Base-by-base conservation (phyloP, 2,113 vertebrate genomes). In the human (Homo sapiens) region DNA sequence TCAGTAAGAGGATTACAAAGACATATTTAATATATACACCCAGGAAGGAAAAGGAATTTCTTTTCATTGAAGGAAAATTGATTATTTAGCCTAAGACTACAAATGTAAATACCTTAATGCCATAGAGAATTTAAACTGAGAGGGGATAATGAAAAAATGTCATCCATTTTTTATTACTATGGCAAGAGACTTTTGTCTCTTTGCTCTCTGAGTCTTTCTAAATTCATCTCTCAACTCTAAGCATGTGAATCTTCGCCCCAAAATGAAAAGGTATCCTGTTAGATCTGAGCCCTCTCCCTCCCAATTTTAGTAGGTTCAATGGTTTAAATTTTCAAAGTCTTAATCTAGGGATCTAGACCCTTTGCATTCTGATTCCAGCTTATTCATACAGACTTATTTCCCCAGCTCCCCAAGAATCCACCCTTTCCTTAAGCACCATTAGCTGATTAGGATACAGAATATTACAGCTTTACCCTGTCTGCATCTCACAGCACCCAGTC, bases 401-500 rank as follows among this genome's bases (percentile, higher is more conserved):
- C 8, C n/a, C 38, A 14, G n/a, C 1, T 82, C 17, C 8, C 50
- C 6, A 30, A 30, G 6, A 22, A 59, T 11, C 23, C 20, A 45
- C 11, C 1, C 6, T 82, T 93, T 45, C 18, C 50, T 73, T 30
- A 72, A 82, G n/a, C 20, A 82, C 35, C 17, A 2, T 55, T n/a
- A n/a, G 17, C 61, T 18, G 2, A 35, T 38, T 23, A 30, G 3
- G 13, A 45, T 0, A 35, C 2, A 64, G 32, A 68, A 35, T 90
- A 72, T 52, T 81, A 38, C 48, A 38, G 38, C 14, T 59, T 81
- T 90, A 16, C 3, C 14, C 1, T 90, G 3, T 1, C 35, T 84
- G 6, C 16, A 78, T 78, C 23, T 76, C 50, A 27, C 1, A 2
- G 0, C 10, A 80, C 5, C 0, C 0, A 8, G 5, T 83, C 6